Base-by-base conservation (phyloP, 2,888 invertebrate genomes). In the Iphiclides podalirius region DNA sequence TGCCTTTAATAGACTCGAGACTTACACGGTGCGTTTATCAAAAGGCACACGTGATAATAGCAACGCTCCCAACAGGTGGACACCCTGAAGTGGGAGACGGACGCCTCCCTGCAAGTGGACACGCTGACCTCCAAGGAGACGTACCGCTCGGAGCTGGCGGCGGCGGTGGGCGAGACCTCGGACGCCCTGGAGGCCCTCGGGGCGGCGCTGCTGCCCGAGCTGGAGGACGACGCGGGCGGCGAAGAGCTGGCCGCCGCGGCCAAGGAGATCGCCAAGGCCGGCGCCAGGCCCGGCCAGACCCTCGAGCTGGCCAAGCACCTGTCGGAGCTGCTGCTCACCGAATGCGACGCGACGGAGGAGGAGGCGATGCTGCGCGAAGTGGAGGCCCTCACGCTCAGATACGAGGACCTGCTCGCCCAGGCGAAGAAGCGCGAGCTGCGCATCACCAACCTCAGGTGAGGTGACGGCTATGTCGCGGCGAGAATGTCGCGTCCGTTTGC, bases 111-210 rank as follows among this genome's bases (percentile, higher is more conserved):
- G 3, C 96, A 96, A 87, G 96, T 96, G 1, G 93, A 96, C 67
- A 96, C 96, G 0, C 76, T 96, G 33, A 95, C 95, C 34, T 93
- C 95, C 2, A 94, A 94, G 72, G 96, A 96, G 67, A 96, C 95
- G 0, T 96, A 96, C 68, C 81, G 93, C 46, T 92, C 92, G 61
- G 96, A 96, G 74, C 78, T 96, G 28, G 89, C 91, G 33, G 91
- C 92, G 2, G 96, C 95, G 0, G 89, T 96, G 2, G 82, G 81
- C 35, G 96, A 96, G 67, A 93, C 94, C 57, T 90, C 90, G 39
- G 89, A 87, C 4, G 91, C 93, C 53, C 79, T 96, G 2, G 91
- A 93, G 45, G 89, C 91, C 6, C 79, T 96, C 14, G 91, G 94
- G 70, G 86, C 79, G n/a, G 88, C 92, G 0, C 58, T 88, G 1